Percentiles rank a stretch among this genome's conserved stretches.
Evolutionary conservation across 2,113 vertebrate genomes (phyloP).

Genomic region (Vidua macroura): DNA sequence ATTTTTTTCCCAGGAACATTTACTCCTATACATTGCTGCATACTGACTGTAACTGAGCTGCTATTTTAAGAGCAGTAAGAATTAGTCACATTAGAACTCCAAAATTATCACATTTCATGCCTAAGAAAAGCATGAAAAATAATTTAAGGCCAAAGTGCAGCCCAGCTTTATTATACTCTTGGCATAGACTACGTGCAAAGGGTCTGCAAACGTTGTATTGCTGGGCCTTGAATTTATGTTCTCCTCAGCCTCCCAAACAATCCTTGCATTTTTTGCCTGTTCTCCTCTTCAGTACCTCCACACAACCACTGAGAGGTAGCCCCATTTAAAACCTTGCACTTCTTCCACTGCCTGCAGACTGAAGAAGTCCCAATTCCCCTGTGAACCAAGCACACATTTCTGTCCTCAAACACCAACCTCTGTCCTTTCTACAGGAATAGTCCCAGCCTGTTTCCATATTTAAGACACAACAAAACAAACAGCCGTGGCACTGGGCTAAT

Average conservation of each 20-base stretch:
- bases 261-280: not conserved
- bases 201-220: not conserved
- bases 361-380: not conserved
- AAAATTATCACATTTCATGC: not conserved
- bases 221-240: not conserved
- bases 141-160: not conserved
- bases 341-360: not conserved
- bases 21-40: not conserved
- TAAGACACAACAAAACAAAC: not conserved
- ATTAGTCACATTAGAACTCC: not conserved
- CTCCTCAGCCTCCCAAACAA: not conserved
- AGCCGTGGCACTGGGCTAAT: not conserved
- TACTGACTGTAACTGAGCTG: not conserved
- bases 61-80: constrained; percentile 23
- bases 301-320: not conserved
- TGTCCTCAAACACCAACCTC: not conserved
- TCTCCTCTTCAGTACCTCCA: not conserved
- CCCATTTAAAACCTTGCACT: not conserved
- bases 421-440: not conserved
- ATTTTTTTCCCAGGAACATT: not conserved
- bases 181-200: fast-evolving
- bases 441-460: not conserved
- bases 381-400: not conserved
- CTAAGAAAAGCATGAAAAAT: not conserved
- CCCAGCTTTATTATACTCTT: not conserved